phyloP scores from a whole-genome alignment of 2,888 invertebrate species.

The Endotricha flammealis region DNA sequence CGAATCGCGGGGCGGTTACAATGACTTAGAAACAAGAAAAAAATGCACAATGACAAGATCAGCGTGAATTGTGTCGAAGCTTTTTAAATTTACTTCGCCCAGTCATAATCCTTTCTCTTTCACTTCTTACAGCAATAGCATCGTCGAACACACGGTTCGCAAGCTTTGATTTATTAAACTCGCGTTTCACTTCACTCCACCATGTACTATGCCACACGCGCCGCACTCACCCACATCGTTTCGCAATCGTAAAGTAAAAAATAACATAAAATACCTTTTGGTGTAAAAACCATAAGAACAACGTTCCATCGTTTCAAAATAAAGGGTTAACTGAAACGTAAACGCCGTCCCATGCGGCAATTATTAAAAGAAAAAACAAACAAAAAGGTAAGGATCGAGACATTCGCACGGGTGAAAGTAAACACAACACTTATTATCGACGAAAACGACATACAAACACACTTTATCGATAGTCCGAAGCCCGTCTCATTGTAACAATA shows the following conservation, averaged over 20 bases:
- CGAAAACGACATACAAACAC: constrained; percentile 78
- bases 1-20: constrained; percentile 16
- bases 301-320: constrained; percentile 86
- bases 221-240: constrained; percentile 59
- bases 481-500: constrained; percentile 72
- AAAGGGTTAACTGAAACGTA: constrained; percentile 76
- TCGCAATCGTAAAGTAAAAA: constrained; percentile 72
- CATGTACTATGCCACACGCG: constrained; percentile 56
- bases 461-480: constrained; percentile 75
- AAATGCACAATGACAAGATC: constrained; percentile 1
- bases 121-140: constrained; percentile 10
- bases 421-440: constrained; percentile 77
- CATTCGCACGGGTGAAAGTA: constrained; percentile 78
- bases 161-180: not conserved
- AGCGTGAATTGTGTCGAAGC: not conserved
- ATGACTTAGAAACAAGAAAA: constrained; percentile 7
- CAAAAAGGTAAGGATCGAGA: constrained; percentile 72
- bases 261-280: constrained; percentile 85
- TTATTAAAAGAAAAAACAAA: constrained; percentile 71
- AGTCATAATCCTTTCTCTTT: constrained; percentile 23
- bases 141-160: not conserved
- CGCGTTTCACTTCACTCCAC: constrained; percentile 21
- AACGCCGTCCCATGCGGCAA: constrained; percentile 75
- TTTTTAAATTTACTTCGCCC: not conserved
- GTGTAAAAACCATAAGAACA: constrained; percentile 88